A percentile compares a stretch with the other conserved stretches of the same genome.
phyloP scores from a whole-genome alignment of 2,888 invertebrate species.

The Sylvicola cinctus region DNA sequence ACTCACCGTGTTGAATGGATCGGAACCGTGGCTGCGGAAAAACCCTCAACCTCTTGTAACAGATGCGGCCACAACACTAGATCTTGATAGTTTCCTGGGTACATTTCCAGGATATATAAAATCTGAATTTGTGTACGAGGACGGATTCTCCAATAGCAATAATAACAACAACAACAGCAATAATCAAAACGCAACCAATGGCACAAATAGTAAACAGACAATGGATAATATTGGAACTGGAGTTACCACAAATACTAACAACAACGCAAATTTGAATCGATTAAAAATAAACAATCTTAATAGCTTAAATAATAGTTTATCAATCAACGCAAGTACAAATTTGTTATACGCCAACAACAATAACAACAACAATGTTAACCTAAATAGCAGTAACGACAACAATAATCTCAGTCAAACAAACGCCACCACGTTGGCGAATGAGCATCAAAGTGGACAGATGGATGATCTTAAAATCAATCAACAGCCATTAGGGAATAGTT shows the following conservation, averaged over 20 bases:
- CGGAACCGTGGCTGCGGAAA: constrained; percentile 46
- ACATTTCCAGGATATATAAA: constrained; percentile 42
- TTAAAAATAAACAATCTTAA: too few relatives aligned
- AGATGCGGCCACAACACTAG: too few relatives aligned
- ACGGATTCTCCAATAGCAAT: constrained; percentile 51
- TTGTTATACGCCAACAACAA: background rate
- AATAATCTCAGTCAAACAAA: constrained; percentile 5
- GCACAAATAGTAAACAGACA: too few relatives aligned
- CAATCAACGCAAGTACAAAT: too few relatives aligned
- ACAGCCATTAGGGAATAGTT: background rate
- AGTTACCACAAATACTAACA: constrained; percentile 10
- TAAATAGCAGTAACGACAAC: constrained; percentile 2
- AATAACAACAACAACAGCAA: constrained; percentile 33
- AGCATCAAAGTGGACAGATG: constrained; percentile 63
- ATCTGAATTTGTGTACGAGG: constrained; percentile 58
- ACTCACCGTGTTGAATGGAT: constrained; percentile 63
- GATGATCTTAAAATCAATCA: constrained; percentile 45
- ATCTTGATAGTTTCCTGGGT: constrained; percentile 61
- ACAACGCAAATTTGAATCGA: constrained; percentile 5
- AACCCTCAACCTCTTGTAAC: constrained; percentile 36
- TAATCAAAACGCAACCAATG: constrained; percentile 7
- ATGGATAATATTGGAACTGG: too few relatives aligned
- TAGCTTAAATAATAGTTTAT: too few relatives aligned
- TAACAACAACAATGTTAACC: background rate
- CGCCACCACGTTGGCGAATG: constrained; percentile 4